These are phyloP conservation scores for Hypomecis atomaria DNA, from an alignment of 2,888 invertebrate genomes.

Conservation along the genomic window DNA sequence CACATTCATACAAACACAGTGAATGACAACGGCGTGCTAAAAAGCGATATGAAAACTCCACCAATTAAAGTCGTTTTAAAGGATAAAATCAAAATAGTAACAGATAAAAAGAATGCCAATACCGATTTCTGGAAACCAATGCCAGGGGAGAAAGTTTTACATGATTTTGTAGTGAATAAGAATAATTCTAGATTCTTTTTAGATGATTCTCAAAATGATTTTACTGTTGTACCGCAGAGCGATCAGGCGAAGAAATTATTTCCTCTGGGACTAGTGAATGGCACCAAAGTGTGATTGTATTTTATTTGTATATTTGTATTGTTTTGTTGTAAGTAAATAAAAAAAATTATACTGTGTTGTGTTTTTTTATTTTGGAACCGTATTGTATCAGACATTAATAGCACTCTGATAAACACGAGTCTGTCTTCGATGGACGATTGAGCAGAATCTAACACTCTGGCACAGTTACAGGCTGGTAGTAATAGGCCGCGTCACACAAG, in stretches of 20 bases:
- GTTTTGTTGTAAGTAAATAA: too few species aligned
- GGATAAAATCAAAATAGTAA: conserved; percentile 11
- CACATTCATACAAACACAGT: conserved; percentile 54
- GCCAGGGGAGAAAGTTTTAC: conserved; percentile 20
- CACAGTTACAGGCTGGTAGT: too few species aligned
- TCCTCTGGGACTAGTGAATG: neutral
- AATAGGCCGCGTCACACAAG: too few species aligned
- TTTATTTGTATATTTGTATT: neutral
- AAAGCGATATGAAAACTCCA: conserved; percentile 2
- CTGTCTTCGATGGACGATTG: too few species aligned
- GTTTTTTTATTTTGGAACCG: too few species aligned
- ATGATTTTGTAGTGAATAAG: conserved; percentile 19
- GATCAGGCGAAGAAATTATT: neutral
- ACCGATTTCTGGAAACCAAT: conserved; percentile 19
- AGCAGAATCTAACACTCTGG: too few species aligned
- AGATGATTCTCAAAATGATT: conserved; percentile 52
- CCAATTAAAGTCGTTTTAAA: neutral
- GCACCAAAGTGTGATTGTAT: neutral
- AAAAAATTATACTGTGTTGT: too few species aligned
- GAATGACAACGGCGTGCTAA: conserved; percentile 6
- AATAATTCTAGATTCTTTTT: conserved; percentile 56
- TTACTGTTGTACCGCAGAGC: conserved; percentile 22
- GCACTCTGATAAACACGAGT: too few species aligned
- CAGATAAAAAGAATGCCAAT: conserved; percentile 7
- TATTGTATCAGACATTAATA: too few species aligned